A percentile compares a stretch with the other conserved stretches of the same genome.
Conservation (phyloP, 2,797 vertebrate genomes). For the Naso thynnoides region DNA sequence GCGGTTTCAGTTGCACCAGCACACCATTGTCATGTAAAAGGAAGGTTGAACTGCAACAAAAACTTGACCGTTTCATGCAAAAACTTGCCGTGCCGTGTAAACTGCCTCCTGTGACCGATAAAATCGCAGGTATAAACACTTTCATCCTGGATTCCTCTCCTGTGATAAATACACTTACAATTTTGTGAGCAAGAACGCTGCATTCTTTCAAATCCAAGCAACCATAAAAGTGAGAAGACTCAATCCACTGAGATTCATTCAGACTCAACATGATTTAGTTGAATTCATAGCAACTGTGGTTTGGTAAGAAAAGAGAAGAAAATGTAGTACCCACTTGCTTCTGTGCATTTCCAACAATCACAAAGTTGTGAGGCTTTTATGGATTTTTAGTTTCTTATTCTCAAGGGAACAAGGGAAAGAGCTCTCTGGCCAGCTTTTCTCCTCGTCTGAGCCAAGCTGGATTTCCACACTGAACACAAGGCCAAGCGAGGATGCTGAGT, state of each 20-base stretch:
- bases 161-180: background rate
- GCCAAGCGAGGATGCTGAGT: constrained; percentile 33
- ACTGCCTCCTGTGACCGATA: background rate
- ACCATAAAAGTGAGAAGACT: background rate
- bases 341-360: constrained; percentile 2
- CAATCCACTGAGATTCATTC: constrained; percentile 1
- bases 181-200: background rate
- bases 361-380: constrained; percentile 26
- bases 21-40: too few species aligned
- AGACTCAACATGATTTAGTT: too few species aligned
- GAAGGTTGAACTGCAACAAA: too few species aligned
- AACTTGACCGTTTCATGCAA: too few species aligned
- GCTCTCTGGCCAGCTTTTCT: constrained; percentile 38
- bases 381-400: constrained; percentile 24
- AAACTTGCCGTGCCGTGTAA: too few species aligned
- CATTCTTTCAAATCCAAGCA: background rate
- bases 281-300: background rate
- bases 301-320: background rate
- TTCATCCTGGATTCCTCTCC: background rate
- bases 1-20: too few species aligned
- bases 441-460: constrained; percentile 46
- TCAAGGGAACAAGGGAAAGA: constrained; percentile 34
- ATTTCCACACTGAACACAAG: constrained; percentile 38
- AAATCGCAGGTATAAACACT: background rate
- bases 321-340: constrained; percentile 15